Conservation (phyloP, 2,797 vertebrate species). For the Amblyopsis hoosieri region DNA sequence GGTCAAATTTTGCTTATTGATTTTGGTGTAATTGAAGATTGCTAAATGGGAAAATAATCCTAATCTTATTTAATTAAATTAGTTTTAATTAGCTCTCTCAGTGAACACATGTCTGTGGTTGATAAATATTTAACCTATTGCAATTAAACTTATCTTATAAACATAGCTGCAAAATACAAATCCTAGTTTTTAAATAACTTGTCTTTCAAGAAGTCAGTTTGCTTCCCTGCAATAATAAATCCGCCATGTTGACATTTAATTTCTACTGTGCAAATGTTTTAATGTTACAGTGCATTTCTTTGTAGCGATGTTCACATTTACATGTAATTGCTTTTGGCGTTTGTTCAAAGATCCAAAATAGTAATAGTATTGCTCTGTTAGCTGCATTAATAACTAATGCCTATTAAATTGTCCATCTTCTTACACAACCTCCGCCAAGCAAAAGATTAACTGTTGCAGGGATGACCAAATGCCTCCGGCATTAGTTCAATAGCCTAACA, state of each 20-base stretch:
- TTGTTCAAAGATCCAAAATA: constrained; percentile 51
- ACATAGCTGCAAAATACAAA: background rate
- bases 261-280: constrained; percentile 15
- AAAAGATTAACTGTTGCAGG: constrained; percentile 30
- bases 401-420: constrained; percentile 15
- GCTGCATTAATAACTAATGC: constrained; percentile 29
- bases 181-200: constrained; percentile 21
- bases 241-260: constrained; percentile 33
- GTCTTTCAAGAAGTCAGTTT: constrained; percentile 20
- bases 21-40: too few relatives aligned
- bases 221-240: constrained; percentile 35
- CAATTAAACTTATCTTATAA: background rate
- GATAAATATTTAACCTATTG: too few relatives aligned
- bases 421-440: constrained; percentile 20
- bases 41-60: too few relatives aligned
- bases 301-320: constrained; percentile 29
- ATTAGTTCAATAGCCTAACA: constrained; percentile 28
- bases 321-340: constrained; percentile 34
- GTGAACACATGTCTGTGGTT: background rate
- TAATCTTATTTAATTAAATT: constrained; percentile 11
- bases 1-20: too few relatives aligned
- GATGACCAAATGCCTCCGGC: constrained; percentile 11
- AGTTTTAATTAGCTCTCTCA: constrained; percentile 23
- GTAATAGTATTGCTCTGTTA: constrained; percentile 26
- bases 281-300: constrained; percentile 9